Base-by-base conservation (phyloP, 2,113 vertebrate genomes). In the Sinocyclocheilus grahami region DNA sequence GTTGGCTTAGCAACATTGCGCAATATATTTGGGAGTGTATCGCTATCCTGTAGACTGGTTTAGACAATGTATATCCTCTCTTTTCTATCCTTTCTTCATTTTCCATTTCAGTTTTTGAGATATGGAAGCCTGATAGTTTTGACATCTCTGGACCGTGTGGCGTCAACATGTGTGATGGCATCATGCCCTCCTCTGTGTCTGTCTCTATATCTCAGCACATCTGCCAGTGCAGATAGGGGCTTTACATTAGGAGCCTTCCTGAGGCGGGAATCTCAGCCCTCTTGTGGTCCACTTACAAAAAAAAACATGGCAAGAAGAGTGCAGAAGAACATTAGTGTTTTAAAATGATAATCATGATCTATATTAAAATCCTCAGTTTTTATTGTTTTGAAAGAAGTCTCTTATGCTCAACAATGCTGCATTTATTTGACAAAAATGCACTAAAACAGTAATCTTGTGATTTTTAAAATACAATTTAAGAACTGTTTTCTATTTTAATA, bases 111-210 rank as follows among this genome's bases (percentile, higher is more conserved):
- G 93, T 93, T 91, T 90, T 3, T 3, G 76, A 87, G 87, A 94
- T 93, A 91, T 91, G 92, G 89, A 89, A 92, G 92, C 88, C 86
- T 92, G 94, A 95, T 95, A 93, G 92, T 93, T 94, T 94, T 94
- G 92, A 95, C 94, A 94, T 92, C 93, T 92, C 85, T 88, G 93
- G 94, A 94, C 95, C 92, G 85, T 30, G 92, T 94, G 94, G 94
- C 95, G 94, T 95, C 95, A 93, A 94, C 92, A 92, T 86, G 12
- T 82, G 86, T 33, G 94, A 95, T 95, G 94, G 83, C 82, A 75
- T 65, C 42, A 62, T 65, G 90, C 91, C 85, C 78, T 58, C 72
- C 85, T 87, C 92, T 94, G 90, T 93, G 93, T 93, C 88, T 93
- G 91, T 72, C 69, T 22, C 82, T 92, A 27, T 84, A 92, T 92